These are phyloP conservation scores for Crax fasciolata DNA, from an alignment of 2,797 vertebrate genomes.

Conservation along the genomic window DNA sequence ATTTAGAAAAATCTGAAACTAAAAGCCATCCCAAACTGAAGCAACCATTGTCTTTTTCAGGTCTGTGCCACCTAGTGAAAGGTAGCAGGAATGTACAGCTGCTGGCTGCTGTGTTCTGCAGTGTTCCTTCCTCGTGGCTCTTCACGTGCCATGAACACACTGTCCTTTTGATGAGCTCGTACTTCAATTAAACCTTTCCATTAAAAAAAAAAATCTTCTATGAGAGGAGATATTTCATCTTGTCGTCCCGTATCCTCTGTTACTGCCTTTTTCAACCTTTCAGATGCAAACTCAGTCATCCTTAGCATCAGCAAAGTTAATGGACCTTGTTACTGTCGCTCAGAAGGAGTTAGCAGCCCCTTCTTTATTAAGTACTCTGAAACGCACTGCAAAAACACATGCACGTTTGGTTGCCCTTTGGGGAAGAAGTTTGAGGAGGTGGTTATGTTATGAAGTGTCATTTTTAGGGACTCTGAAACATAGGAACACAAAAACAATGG, in stretches of 20 bases:
- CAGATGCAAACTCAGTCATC: neutral
- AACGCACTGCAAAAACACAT: neutral
- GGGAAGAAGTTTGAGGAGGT: neutral
- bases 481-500: accelerated
- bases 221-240: neutral
- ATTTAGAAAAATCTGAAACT: neutral
- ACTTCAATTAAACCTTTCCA: neutral
- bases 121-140: neutral
- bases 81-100: neutral
- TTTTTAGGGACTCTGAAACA: neutral
- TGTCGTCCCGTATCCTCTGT: neutral
- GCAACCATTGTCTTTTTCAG: neutral
- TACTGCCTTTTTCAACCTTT: neutral
- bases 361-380: neutral
- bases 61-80: neutral
- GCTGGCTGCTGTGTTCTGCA: neutral
- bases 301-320: neutral
- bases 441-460: neutral
- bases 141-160: neutral
- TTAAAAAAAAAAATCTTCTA: neutral
- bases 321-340: neutral
- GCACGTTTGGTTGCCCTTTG: neutral
- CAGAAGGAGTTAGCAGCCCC: neutral
- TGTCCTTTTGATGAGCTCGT: neutral
- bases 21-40: neutral